Base-by-base conservation (phyloP, 2,888 invertebrate genomes). In the Agriopis aurantiaria region DNA sequence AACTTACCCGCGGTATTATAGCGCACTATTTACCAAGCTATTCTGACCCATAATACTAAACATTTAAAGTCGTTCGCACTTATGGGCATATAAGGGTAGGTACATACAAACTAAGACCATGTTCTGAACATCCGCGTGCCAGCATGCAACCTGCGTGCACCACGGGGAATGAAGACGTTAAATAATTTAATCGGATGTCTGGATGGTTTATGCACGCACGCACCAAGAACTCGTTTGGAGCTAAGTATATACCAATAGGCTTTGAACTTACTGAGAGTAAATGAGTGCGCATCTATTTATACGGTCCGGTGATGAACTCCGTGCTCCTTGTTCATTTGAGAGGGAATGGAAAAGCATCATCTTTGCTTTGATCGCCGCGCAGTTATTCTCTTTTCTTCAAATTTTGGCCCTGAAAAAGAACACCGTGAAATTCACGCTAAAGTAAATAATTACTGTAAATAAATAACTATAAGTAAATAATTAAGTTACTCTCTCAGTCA, bases 121-220 rank as follows among this genome's bases (percentile, higher is more conserved):
- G 90, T 90, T 85, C 88, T 85, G 85, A 75, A 84, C 86, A 88
- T 89, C 88, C 88, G 89, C 90, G 87, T 91, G 91, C 87, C 82
- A 80, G 89, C 91, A 90, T 92, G 92, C 92, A 88, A 91, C 88
- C 86, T 89, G 91, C 90, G 87, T 88, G 88, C 91, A 83, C 91
- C 90, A 82, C 88, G 81, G 91, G 91, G 92, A 94, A 93, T 93
- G 90, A 92, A 94, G 93, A 93, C 90, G 90, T 93, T 92, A 91
- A 91, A 92, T 94, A 91, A 93, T 93, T 92, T 93, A 93, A 91
- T 91, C 90, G 87, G 91, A 92, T 88, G 87, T 85, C 85, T 79
- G 85, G 81, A 89, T 89, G 87, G 85, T 91, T 91, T 90, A 91
- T 91, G 88, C 79, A 88, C 86, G 86, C 86, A 82, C 82, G 83